phyloP scores from a whole-genome alignment of 64 coral and sea anemone species.

The Actinia equina region DNA sequence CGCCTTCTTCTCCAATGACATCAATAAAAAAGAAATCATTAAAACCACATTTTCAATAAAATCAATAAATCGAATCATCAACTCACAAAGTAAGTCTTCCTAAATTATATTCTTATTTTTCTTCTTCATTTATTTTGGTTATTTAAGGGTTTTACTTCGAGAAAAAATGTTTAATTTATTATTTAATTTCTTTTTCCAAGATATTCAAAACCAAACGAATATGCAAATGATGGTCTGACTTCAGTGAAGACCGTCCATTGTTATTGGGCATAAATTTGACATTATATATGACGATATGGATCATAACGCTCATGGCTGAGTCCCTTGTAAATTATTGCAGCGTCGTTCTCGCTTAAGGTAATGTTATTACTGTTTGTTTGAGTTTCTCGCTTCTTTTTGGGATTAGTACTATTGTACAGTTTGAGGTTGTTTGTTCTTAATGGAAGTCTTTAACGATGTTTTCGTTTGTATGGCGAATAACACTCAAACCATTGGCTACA shows the following conservation, averaged over 20 bases:
- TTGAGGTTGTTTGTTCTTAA: not conserved
- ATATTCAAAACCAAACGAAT: slow-evolving; percentile 9
- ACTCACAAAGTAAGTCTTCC: too few relatives aligned
- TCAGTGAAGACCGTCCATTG: not conserved
- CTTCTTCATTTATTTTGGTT: not conserved
- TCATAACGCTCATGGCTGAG: not conserved
- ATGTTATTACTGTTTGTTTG: not conserved
- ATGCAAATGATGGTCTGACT: not conserved
- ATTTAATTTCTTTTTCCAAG: not conserved
- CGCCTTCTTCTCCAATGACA: too few relatives aligned
- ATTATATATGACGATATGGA: slow-evolving; percentile 15
- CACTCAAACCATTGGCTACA: not conserved
- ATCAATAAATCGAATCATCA: too few relatives aligned
- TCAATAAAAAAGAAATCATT: too few relatives aligned
- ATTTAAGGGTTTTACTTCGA: not conserved
- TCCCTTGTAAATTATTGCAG: not conserved
- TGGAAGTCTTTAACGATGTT: not conserved
- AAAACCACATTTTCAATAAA: too few relatives aligned
- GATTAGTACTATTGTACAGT: not conserved
- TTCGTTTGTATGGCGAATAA: not conserved
- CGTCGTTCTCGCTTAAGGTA: not conserved
- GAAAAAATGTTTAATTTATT: not conserved
- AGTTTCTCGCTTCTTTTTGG: not conserved
- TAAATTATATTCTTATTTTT: not conserved
- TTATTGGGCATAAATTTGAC: slow-evolving; percentile 3